Base-by-base conservation (phyloP, 1,140 invertebrate genomes). In the Tetragnatha versicolor region DNA sequence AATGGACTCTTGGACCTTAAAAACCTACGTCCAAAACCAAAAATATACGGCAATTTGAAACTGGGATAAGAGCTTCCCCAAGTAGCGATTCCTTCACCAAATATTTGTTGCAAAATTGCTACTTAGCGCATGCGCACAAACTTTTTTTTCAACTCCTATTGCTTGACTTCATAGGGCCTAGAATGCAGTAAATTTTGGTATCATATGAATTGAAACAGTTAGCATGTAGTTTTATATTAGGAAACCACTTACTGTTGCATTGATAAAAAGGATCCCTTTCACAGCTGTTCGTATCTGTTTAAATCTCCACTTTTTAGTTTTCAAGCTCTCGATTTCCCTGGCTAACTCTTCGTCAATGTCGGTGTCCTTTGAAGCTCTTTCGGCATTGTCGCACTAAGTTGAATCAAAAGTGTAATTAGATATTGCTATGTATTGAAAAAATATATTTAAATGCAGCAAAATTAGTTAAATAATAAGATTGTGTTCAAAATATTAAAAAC, bases 181-280 rank as follows among this genome's bases (percentile, higher is more conserved):
- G 17, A 42, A 42, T 42, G 17, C 7, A 42, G 7, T 7, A 9
- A 9, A 42, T 42, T 9, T 42, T 42, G 17, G 7, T 42, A 42
- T 42, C 17, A 9, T 42, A 9, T 42, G 39, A 7, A 9, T 9
- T 17, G 39, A 42, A 42, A 42, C 7, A 7, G 17, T 9, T 9
- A 7, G 17, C 42, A 65, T 42, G 17, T 20, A 58, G 27, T 66
- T n/a, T n/a, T n/a, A n/a, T n/a, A n/a, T n/a, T n/a, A n/a, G n/a
- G n/a, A n/a, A n/a, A n/a, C n/a, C n/a, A 60, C 65, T 76, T 83
- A 87, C 83, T 25, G 89, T 91, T 6, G 91, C 92, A 83, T 89
- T 90, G 72, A 97, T 94, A 84, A 97, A 97, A 68, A 96, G 85
- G 80, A 92, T 89, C 85, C 95, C 95, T 60, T 91, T 92, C 0